Percentiles rank a stretch among this genome's conserved stretches.
phyloP scores from a whole-genome alignment of 2,113 vertebrate species.

The Nanorana parkeri region DNA sequence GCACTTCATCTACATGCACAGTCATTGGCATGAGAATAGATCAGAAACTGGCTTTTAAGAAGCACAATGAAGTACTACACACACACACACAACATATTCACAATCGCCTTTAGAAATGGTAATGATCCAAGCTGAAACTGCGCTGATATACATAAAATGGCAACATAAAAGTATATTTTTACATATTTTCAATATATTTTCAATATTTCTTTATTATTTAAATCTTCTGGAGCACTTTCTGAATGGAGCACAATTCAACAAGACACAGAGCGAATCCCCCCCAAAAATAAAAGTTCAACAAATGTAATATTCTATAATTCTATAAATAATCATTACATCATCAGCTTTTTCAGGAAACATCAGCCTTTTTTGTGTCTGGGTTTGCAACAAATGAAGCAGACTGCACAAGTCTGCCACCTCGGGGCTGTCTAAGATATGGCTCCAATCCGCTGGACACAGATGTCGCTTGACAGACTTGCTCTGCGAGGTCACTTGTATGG shows the following conservation, averaged over 20 bases:
- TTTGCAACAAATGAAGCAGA: not conserved
- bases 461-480: too few species aligned
- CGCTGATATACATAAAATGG: not conserved
- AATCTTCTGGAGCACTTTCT: not conserved
- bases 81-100: not conserved
- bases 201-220: conserved; percentile 24
- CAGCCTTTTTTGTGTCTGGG: conserved; percentile 35
- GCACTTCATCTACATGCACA: not conserved
- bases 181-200: too few species aligned
- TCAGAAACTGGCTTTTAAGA: not conserved
- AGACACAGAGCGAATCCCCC: not conserved
- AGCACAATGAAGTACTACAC: not conserved
- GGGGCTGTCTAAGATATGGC: conserved; percentile 33
- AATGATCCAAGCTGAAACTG: not conserved
- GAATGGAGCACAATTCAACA: not conserved
- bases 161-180: conserved; percentile 25
- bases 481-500: not conserved
- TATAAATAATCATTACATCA: not conserved
- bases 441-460: not conserved
- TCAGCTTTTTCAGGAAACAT: not conserved
- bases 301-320: not conserved
- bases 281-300: not conserved
- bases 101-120: conserved; percentile 17
- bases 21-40: not conserved
- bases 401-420: conserved; percentile 35